These are phyloP conservation scores for Lonchura striata DNA, from an alignment of 2,113 vertebrate species.

Conservation along the genomic window DNA sequence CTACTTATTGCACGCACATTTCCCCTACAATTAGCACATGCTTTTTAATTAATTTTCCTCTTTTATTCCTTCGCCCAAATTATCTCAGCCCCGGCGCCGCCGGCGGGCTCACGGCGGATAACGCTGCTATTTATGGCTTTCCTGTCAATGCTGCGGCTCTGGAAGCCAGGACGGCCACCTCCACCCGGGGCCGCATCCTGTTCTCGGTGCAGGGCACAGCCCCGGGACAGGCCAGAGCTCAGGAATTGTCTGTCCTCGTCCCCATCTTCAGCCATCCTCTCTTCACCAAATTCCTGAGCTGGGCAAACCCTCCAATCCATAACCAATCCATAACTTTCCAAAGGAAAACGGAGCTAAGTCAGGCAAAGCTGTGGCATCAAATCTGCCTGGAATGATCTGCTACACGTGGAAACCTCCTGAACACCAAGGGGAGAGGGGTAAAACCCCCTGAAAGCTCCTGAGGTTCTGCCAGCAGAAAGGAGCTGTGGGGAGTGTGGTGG, in stretches of 20 bases:
- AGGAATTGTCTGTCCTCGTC: fast-evolving
- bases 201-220: fast-evolving
- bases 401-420: neutral
- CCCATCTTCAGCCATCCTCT: neutral
- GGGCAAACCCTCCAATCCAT: neutral
- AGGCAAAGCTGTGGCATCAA: neutral
- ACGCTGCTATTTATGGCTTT: neutral
- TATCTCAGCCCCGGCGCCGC: neutral
- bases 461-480: neutral
- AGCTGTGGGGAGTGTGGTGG: fast-evolving
- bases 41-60: conserved; percentile 52
- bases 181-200: neutral
- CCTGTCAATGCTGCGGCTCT: fast-evolving
- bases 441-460: neutral
- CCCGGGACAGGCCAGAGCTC: neutral
- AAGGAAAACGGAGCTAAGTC: neutral
- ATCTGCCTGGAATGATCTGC: neutral
- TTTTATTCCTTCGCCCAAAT: neutral
- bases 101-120: fast-evolving
- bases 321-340: fast-evolving
- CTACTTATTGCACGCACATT: neutral
- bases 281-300: neutral
- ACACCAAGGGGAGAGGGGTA: neutral
- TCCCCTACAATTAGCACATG: neutral
- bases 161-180: neutral